Base-by-base conservation (phyloP, 2,888 invertebrate species). In the Peribatodes rhomboidaria region DNA sequence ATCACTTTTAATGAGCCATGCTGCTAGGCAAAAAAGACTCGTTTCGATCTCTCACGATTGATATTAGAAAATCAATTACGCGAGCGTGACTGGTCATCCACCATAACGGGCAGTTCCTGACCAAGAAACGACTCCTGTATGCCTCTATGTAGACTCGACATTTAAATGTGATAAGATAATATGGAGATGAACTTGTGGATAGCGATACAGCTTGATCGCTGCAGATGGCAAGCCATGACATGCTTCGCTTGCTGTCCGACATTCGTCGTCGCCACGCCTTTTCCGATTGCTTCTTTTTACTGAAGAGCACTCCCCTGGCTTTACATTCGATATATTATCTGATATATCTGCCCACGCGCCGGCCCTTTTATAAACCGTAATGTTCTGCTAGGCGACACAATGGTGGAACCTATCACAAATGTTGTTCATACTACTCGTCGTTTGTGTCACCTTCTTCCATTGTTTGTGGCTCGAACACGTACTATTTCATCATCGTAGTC, bases 401-500 rank as follows among this genome's bases (percentile, higher is more conserved):
- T 78, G 72, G 75, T 72, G 61, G 67, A 67, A 70, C 72, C 72
- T 75, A 75, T 78, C 76, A 77, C 70, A 73, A 78, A 61, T 67
- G 33, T 59, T 61, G 54, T n/a, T n/a, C n/a, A n/a, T 44, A 79
- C 76, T 76, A 67, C 73, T 74, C 69, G 77, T 75, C 74, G 77
- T 79, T 76, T 77, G 76, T 82, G 84, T 84, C 84, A 81, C 83
- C 83, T 79, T 84, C 75, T 72, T 69, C 81, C 82, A 86, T 88
- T 87, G 88, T 88, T 85, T 76, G 78, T 73, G 73, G 72, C 73
- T 75, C 69, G 77, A 73, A 75, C 85, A 87, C 84, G 84, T 86
- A 85, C 78, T 79, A 84, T 88, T 86, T 85, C 84, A 85, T 88
- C 87, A 88, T 82, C 82, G 78, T 74, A 67, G 77, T 81, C 77